phyloP scores from a whole-genome alignment of 2,113 vertebrate genomes.

The Nothocercus nigrocapillus region DNA sequence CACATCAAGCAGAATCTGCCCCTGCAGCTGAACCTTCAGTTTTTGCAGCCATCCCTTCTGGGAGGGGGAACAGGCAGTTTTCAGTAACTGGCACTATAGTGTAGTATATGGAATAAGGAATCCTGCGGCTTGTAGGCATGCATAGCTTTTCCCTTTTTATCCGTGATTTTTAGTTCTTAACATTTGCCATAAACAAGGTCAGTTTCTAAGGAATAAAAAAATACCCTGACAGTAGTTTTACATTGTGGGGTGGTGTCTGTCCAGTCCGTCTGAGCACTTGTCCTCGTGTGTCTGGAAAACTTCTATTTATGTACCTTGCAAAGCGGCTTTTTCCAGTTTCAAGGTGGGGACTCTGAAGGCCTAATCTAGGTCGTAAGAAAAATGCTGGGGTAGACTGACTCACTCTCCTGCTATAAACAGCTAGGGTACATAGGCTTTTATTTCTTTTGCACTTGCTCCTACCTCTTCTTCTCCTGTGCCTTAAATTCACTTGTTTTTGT shows the following conservation, averaged over 20 bases:
- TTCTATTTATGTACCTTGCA: neutral
- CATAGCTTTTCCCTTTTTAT: neutral
- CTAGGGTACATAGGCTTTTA: neutral
- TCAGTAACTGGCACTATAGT: neutral
- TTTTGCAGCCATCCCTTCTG: neutral
- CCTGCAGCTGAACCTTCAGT: neutral
- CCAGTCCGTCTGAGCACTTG: constrained; percentile 3
- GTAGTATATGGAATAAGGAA: neutral
- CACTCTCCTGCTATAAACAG: constrained; percentile 6
- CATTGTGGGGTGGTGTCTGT: neutral
- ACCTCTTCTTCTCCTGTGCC: neutral
- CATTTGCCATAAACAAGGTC: neutral
- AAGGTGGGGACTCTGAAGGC: constrained; percentile 37
- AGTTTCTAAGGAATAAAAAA: neutral
- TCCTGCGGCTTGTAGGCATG: neutral
- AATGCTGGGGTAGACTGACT: neutral
- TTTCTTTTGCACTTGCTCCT: constrained; percentile 2
- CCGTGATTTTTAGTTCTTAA: neutral
- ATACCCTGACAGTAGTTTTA: neutral
- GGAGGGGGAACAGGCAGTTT: neutral
- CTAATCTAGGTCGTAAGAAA: neutral
- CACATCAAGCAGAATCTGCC: neutral
- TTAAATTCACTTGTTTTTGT: neutral
- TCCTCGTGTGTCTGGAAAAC: constrained; percentile 27
- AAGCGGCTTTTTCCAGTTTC: constrained; percentile 35